Conservation (phyloP, 2,113 vertebrate species). For the Chelonoidis abingdonii region DNA sequence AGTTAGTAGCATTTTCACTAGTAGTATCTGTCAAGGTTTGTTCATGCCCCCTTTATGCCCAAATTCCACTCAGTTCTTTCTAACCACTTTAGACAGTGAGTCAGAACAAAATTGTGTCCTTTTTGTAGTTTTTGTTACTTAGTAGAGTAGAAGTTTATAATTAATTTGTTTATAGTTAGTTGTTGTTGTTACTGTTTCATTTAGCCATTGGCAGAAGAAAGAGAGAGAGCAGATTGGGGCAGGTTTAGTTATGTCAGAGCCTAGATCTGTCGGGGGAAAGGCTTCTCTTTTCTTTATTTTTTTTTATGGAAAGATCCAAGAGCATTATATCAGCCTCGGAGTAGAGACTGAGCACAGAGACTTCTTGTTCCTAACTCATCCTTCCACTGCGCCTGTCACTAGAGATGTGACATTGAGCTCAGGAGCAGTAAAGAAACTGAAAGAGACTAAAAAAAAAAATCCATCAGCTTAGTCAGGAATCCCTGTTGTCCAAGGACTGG, state of each 20-base stretch:
- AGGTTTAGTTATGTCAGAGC: neutral
- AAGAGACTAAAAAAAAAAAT: too few species aligned
- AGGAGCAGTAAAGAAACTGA: too few species aligned
- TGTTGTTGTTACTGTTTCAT: neutral
- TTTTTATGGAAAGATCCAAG: neutral
- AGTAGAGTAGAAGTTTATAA: neutral
- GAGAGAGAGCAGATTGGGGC: neutral
- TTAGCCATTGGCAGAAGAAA: neutral
- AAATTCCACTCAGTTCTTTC: neutral
- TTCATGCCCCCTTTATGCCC: neutral
- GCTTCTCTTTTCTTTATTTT: neutral
- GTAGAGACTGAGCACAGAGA: too few species aligned
- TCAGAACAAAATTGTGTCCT: neutral
- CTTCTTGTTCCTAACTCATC: too few species aligned
- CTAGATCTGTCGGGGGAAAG: neutral
- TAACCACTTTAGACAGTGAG: neutral
- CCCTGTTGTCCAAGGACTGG: too few species aligned
- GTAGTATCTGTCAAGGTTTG: neutral
- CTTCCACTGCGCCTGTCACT: too few species aligned
- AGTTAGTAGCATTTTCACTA: neutral
- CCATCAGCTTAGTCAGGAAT: too few species aligned
- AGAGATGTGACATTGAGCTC: too few species aligned
- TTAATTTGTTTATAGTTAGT: neutral
- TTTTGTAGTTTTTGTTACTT: neutral
- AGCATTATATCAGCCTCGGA: neutral